Evolutionary conservation across 2,888 invertebrate species (phyloP), one percentile per base, ranked within the genome.

Genomic region (Ischnura elegans): DNA sequence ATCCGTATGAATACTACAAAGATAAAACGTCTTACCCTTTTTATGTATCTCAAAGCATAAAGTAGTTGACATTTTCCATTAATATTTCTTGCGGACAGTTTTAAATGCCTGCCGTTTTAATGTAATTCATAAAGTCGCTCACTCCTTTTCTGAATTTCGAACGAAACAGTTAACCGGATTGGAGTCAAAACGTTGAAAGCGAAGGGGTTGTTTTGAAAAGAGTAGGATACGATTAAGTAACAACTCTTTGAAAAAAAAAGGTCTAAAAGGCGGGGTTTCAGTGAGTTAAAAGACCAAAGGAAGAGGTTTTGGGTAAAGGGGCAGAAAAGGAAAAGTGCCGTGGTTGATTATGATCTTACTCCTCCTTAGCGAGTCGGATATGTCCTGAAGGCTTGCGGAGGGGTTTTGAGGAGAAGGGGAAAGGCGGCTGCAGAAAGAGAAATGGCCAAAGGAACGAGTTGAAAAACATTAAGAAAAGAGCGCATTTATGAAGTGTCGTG

Each of bases 281-380:
- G 76, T 10, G 76, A 51, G 36, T 25, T 29, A 76, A 13, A 76
- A 29, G 76, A 76, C 76, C 36, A 29, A 76, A 76, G 76, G 76
- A 76, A 76, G 29, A 76, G 76, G 76, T 3, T 76, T 51, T 29
- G 76, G 36, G 29, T 16, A 10, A 25, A 76, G 76, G 2, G 76
- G 76, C 76, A 36, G 36, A 29, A 76, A 76, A 76, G 76, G 29
- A 76, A 76, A 76, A 36, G 29, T 76, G 76, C 29, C 25, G 76
- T 10, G 76, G 76, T 76, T 76, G 29, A 76, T 76, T 76, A 29
- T 76, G 76, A 76, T 36, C 36, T 76, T 76, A 25, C 76, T 76
- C 76, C 76, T 76, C 76, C 25, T 76, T 76, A 36, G 76, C 36
- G 76, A 61, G 61, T n/a, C 4, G 61, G n/a, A 76, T 76, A 36